phyloP scores from a whole-genome alignment of 2,113 vertebrate species.

The Nothobranchius furzeri region DNA sequence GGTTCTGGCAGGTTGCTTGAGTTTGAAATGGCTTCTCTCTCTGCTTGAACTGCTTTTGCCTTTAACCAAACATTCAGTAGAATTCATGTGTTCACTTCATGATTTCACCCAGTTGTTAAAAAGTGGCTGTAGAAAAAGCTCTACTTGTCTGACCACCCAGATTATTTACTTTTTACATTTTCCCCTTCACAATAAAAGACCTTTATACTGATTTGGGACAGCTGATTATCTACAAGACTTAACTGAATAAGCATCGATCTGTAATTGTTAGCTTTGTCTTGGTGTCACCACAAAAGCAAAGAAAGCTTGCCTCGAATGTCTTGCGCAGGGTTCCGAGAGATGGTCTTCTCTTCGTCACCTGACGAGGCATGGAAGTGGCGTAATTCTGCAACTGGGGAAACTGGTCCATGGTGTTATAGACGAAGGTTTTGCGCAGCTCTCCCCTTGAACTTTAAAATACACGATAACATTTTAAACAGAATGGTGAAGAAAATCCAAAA shows the following conservation, averaged over 20 bases:
- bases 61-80: background rate
- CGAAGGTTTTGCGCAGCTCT: slow-evolving; percentile 58
- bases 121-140: no score
- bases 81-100: no score
- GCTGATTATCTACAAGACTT: no score
- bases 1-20: slow-evolving; percentile 9
- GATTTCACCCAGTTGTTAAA: no score
- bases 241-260: no score
- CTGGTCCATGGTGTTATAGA: slow-evolving; percentile 74
- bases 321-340: slow-evolving; percentile 71
- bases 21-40: slow-evolving; percentile 1
- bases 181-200: no score
- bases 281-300: background rate
- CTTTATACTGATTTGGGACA: no score
- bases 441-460: slow-evolving; percentile 13
- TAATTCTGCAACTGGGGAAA: slow-evolving; percentile 70
- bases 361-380: slow-evolving; percentile 38
- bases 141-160: no score
- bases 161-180: no score
- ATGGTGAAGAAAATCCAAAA: background rate
- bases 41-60: slow-evolving; percentile 41
- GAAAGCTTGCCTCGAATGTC: slow-evolving; percentile 48
- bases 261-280: no score
- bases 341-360: slow-evolving; percentile 41
- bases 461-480: background rate